Conservation (phyloP, 2,113 vertebrate genomes). For the Neoarius graeffei region DNA sequence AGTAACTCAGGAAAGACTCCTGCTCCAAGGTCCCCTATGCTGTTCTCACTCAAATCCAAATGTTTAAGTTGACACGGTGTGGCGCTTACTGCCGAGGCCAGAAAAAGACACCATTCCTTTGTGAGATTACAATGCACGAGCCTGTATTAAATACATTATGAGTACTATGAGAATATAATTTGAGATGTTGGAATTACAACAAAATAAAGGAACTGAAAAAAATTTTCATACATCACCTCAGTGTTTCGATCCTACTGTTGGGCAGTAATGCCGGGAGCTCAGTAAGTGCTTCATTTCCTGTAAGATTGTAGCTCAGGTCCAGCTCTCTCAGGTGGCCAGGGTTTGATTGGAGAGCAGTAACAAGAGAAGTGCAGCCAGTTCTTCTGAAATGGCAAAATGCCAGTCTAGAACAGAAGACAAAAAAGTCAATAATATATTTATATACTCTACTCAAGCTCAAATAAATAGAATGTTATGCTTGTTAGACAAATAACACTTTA, state of each 20-base stretch:
- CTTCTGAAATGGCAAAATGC: conserved; percentile 25
- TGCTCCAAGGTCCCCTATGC: conserved; percentile 34
- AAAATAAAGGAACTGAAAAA: background rate
- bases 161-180: background rate
- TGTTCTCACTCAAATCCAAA: conserved; percentile 43
- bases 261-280: conserved; percentile 19
- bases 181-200: background rate
- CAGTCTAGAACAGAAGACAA: background rate
- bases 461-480: background rate
- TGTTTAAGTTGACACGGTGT: conserved; percentile 37
- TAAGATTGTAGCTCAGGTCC: conserved; percentile 40
- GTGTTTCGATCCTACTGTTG: conserved; percentile 10
- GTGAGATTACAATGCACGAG: conserved; percentile 27
- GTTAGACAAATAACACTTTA: background rate
- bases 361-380: conserved; percentile 8
- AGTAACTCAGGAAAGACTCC: conserved; percentile 34
- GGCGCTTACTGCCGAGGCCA: conserved; percentile 29
- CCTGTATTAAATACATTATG: background rate
- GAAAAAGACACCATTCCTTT: conserved; percentile 44
- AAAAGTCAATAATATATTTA: background rate
- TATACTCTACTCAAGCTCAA: background rate
- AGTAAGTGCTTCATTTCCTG: conserved; percentile 18
- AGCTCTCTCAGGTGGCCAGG: conserved; percentile 38
- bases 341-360: conserved; percentile 31
- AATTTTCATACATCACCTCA: conserved; percentile 20